phyloP scores from a whole-genome alignment of 2,113 vertebrate species.

The Protobothrops flavoviridis region DNA sequence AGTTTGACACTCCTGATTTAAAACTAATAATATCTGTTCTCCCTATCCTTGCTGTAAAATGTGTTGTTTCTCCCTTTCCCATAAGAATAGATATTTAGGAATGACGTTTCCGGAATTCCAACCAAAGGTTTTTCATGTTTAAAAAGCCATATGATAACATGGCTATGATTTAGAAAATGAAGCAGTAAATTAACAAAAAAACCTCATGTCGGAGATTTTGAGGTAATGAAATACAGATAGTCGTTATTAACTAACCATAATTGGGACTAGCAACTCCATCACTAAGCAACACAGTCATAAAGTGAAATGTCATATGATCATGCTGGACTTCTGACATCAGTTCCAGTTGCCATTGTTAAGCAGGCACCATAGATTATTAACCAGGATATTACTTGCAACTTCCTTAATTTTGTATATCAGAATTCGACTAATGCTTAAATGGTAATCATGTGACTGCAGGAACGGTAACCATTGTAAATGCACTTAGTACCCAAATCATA shows the following conservation, averaged over 20 bases:
- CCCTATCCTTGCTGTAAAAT: neutral
- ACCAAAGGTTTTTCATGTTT: neutral
- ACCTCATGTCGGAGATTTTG: neutral
- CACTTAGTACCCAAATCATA: neutral
- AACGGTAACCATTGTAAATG: neutral
- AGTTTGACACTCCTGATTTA: too few species aligned
- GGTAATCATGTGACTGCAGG: neutral
- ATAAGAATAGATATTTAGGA: neutral
- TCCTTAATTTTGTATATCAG: neutral
- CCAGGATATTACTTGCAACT: neutral
- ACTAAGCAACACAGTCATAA: neutral
- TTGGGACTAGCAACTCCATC: neutral
- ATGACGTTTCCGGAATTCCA: neutral
- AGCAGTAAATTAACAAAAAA: neutral
- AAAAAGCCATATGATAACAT: neutral
- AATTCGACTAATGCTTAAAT: neutral
- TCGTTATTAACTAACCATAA: neutral
- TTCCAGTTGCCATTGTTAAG: neutral
- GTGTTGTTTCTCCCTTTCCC: neutral
- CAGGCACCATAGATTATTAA: neutral
- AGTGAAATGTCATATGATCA: neutral
- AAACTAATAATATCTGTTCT: neutral
- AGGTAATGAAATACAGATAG: neutral
- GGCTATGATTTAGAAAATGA: neutral
- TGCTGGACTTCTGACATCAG: neutral